These are phyloP conservation scores for Gavia stellata DNA, from an alignment of 2,113 vertebrate species.

Conservation along the genomic window DNA sequence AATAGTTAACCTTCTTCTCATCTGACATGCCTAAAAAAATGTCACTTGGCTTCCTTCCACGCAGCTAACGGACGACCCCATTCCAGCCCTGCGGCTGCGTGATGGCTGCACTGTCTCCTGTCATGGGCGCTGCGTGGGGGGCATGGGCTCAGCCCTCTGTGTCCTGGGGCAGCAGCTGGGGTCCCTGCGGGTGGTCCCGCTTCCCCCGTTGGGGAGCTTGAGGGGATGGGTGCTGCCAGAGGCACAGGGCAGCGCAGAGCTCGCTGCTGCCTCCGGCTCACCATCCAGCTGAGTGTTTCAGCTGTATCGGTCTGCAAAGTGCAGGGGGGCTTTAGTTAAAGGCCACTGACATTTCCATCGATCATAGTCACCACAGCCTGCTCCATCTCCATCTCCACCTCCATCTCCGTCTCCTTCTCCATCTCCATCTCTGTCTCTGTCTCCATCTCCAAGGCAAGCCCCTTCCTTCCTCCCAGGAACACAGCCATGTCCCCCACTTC, in stretches of 20 bases:
- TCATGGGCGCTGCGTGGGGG: rapidly evolving
- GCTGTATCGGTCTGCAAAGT: neutral
- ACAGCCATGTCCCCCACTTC: neutral
- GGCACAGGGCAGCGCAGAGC: neutral
- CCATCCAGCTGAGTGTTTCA: rapidly evolving
- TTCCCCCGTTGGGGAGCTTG: rapidly evolving
- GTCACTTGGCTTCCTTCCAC: neutral
- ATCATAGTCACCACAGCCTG: neutral
- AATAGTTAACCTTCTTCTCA: neutral
- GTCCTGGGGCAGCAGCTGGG: neutral
- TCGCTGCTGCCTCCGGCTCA: neutral
- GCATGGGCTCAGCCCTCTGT: neutral
- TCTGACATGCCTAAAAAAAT: neutral
- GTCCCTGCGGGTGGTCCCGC: neutral
- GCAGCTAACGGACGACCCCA: rapidly evolving
- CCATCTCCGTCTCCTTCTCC: neutral
- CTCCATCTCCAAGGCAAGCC: neutral
- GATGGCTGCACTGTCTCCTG: neutral
- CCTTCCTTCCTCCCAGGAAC: neutral
- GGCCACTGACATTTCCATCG: neutral
- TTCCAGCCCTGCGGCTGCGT: rapidly evolving
- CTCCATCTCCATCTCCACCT: neutral
- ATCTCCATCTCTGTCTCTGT: neutral
- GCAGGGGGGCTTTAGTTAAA: neutral
- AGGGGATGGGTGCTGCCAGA: neutral